Evolutionary conservation across 2,888 invertebrate species (phyloP).

Genomic region (Hydraecia micacea): DNA sequence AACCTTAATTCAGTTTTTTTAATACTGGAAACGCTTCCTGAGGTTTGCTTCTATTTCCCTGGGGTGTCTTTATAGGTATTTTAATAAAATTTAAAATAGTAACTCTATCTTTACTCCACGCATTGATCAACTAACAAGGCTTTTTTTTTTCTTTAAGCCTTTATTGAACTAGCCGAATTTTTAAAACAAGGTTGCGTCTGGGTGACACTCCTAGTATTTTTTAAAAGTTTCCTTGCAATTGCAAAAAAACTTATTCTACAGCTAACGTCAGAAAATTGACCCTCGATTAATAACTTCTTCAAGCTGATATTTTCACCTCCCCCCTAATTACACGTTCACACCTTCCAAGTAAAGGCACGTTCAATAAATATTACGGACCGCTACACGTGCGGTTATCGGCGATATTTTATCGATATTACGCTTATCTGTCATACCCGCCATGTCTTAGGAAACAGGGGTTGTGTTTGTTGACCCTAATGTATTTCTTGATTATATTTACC

Average conservation of each 20-base stretch:
- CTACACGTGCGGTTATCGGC: slow-evolving; percentile 46
- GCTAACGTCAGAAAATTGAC: slow-evolving; percentile 16
- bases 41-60: not conserved
- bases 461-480: slow-evolving; percentile 29
- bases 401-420: slow-evolving; percentile 55
- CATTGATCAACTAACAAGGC: not conserved
- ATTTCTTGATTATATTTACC: slow-evolving; percentile 7
- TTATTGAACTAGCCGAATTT: not conserved
- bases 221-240: not conserved
- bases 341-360: slow-evolving; percentile 29
- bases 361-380: slow-evolving; percentile 38
- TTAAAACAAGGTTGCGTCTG: not conserved
- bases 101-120: not conserved
- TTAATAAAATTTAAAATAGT: not conserved
- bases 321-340: slow-evolving; percentile 40
- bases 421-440: slow-evolving; percentile 31
- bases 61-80: not conserved
- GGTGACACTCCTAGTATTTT: too few relatives aligned
- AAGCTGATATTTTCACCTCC: slow-evolving; percentile 11
- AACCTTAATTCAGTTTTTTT: not conserved
- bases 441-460: not conserved
- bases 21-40: not conserved
- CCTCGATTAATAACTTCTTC: slow-evolving; percentile 27
- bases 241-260: not conserved
- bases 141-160: not conserved